Evolutionary conservation across 2,113 vertebrate species (phyloP).

Genomic region (Rhinoderma darwinii): DNA sequence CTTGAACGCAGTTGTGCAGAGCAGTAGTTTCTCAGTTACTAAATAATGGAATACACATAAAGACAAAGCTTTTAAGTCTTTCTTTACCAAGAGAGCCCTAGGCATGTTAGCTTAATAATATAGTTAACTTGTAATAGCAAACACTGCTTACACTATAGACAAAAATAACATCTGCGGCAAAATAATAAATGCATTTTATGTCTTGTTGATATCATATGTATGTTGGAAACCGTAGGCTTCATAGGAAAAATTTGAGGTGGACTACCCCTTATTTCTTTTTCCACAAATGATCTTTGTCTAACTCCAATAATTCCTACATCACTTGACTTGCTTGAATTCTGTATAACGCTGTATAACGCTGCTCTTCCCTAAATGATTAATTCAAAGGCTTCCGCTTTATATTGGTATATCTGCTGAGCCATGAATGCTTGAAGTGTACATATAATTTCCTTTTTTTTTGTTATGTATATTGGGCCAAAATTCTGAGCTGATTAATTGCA

Average conservation of each 20-base stretch:
- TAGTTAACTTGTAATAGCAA: background rate
- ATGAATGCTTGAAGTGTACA: background rate
- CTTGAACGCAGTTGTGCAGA: background rate
- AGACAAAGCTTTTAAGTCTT: background rate
- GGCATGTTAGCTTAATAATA: background rate
- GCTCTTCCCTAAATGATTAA: background rate
- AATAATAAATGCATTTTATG: background rate
- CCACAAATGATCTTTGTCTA: background rate
- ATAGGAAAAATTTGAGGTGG: background rate
- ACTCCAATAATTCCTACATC: background rate
- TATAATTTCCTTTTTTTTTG: background rate
- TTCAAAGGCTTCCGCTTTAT: background rate
- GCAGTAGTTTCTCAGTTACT: background rate
- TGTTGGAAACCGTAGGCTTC: background rate
- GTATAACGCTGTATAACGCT: background rate
- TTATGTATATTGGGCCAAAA: background rate
- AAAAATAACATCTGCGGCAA: background rate
- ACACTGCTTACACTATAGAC: background rate
- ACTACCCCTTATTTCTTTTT: background rate
- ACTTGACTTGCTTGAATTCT: slow-evolving; percentile 1
- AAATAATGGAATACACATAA: background rate
- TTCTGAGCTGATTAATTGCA: background rate
- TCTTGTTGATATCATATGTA: background rate
- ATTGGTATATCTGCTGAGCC: background rate
- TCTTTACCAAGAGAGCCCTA: background rate